phyloP scores from a whole-genome alignment of 2,797 vertebrate species.

The Microchirus variegatus region DNA sequence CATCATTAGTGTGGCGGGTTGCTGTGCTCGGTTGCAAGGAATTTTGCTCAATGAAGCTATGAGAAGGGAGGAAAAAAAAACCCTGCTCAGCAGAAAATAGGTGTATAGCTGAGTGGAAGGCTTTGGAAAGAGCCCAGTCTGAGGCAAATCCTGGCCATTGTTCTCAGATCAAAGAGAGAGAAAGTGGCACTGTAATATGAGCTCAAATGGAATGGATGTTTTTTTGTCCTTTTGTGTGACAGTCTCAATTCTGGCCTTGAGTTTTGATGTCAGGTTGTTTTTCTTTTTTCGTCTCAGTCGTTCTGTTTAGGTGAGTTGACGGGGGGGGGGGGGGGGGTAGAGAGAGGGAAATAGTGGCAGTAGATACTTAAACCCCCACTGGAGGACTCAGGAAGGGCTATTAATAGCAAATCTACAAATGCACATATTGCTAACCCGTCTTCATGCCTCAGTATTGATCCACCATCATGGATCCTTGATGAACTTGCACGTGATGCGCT shows the following conservation, averaged over 20 bases:
- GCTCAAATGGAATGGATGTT: conserved; percentile 62
- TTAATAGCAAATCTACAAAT: conserved; percentile 38
- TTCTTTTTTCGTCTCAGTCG: neutral
- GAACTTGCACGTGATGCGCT: conserved; percentile 7
- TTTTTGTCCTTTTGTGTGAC: conserved; percentile 60
- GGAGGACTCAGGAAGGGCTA: conserved; percentile 27
- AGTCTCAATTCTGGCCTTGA: conserved; percentile 54
- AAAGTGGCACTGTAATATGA: conserved; percentile 62
- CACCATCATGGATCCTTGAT: conserved; percentile 33
- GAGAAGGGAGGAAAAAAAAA: conserved; percentile 35
- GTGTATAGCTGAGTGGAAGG: conserved; percentile 24
- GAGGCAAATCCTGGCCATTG: conserved; percentile 56
- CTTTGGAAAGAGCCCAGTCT: conserved; percentile 40
- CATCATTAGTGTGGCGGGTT: conserved; percentile 56
- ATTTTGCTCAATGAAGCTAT: conserved; percentile 3
- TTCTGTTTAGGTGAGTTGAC: conserved; percentile 31
- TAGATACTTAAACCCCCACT: neutral
- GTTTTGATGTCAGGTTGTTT: conserved; percentile 49
- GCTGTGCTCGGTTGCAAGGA: conserved; percentile 25
- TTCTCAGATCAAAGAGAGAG: conserved; percentile 63
- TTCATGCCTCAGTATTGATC: conserved; percentile 50
- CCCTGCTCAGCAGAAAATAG: conserved; percentile 56
- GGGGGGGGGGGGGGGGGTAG: conserved; percentile 11
- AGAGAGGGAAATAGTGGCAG: neutral
- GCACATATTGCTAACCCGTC: conserved; percentile 27